These are phyloP conservation scores for Mythimna impura DNA, from an alignment of 2,888 invertebrate genomes.

Conservation along the genomic window DNA sequence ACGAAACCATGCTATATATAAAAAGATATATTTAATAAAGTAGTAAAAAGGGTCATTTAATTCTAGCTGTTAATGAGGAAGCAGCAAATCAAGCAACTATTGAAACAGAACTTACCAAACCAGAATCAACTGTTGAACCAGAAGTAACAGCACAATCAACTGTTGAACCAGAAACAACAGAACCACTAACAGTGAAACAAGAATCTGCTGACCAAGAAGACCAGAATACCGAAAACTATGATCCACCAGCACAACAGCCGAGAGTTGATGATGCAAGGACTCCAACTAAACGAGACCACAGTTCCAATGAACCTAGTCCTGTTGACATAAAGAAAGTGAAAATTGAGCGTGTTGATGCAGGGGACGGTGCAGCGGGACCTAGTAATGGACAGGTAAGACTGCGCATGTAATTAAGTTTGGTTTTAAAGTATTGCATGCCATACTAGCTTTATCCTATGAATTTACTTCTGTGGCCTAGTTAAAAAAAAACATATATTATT, in stretches of 20 bases:
- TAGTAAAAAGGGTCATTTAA: constrained; percentile 13
- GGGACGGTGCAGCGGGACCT: constrained; percentile 66
- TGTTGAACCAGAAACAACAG: neutral
- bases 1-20: too few relatives aligned
- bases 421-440: neutral
- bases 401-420: neutral
- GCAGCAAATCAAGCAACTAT: neutral
- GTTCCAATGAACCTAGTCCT: constrained; percentile 53
- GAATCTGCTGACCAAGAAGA: constrained; percentile 2
- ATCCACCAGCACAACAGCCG: constrained; percentile 14
- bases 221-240: constrained; percentile 22
- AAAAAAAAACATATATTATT: too few relatives aligned
- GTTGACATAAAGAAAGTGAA: constrained; percentile 74
- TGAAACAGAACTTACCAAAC: neutral
- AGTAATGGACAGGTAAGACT: constrained; percentile 69
- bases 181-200: neutral
- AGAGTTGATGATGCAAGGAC: constrained; percentile 38
- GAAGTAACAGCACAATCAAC: neutral
- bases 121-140: neutral
- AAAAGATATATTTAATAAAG: neutral
- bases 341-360: constrained; percentile 57
- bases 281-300: constrained; percentile 71
- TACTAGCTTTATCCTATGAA: neutral
- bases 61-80: constrained; percentile 31
- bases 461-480: neutral